Evolutionary conservation across 2,113 vertebrate species (phyloP).

Genomic region (Rhinoptilus africanus): DNA sequence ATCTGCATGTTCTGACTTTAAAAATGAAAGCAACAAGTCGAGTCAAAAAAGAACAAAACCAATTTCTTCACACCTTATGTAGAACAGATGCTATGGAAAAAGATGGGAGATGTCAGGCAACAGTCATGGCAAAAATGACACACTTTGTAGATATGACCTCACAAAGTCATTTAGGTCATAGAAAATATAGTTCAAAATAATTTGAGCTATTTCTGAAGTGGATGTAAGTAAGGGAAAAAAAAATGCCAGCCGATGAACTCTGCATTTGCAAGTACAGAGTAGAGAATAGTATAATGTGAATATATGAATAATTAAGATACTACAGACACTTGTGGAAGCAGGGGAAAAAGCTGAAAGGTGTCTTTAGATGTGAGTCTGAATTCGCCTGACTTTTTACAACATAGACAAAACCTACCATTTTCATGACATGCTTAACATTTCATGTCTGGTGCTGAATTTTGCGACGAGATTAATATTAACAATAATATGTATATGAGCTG

Average conservation of each 20-base stretch:
- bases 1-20: not conserved
- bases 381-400: slow-evolving; percentile 21
- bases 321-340: not conserved
- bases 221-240: not conserved
- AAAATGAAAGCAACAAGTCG: not conserved
- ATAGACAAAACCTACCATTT: not conserved
- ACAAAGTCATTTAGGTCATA: not conserved
- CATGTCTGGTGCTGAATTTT: slow-evolving; percentile 13
- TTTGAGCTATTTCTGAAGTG: not conserved
- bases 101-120: not conserved
- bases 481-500: not conserved
- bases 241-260: not conserved
- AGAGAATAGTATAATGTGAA: not conserved
- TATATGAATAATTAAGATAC: not conserved
- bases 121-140: slow-evolving; percentile 1
- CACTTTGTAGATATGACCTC: not conserved
- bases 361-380: not conserved
- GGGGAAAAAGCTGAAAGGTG: not conserved
- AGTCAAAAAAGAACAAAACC: not conserved
- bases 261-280: not conserved
- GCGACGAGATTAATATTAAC: not conserved
- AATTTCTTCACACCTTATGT: not conserved
- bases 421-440: slow-evolving; percentile 24
- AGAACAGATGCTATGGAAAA: not conserved
- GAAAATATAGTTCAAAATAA: not conserved